Base-by-base conservation (phyloP, 23 tunicate species). In the Aplidium turbinatum region DNA sequence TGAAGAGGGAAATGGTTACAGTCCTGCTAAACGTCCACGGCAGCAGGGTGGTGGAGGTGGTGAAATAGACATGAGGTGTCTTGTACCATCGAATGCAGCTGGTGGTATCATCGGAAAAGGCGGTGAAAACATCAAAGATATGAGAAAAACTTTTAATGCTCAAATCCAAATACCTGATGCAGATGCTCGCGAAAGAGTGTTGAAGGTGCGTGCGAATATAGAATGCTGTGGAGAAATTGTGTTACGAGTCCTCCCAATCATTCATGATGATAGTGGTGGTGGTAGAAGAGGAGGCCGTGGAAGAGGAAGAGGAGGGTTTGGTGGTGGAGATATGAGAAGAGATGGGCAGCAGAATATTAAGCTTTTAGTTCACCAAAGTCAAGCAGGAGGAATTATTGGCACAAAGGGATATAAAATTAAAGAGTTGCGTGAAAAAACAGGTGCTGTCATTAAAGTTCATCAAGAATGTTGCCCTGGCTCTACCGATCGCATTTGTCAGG, bases 71-170 rank as follows among this genome's bases (percentile, higher is more conserved):
- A 72, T 90, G 90, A 42, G 97, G 28, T 77, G 84, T 39, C 68
- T 90, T 7, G 65, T 90, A 29, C 97, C 97, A 13, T 67, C 97
- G 0, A 77, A 48, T 31, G 45, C 70, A 54, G 97, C 97, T 11
- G 97, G 97, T 13, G 97, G 97, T 20, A 83, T 90, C 47, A 90
- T 90, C 72, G 97, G 97, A 30, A 83, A 78, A 63, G 73, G 83
- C 0, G 97, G 97, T 28, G 57, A 73, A 2, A 84, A 83, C 33
- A 90, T 90, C 46, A 83, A 90, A 36, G 97, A 90, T 31, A 77
- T 90, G 84, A 50, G 97, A 16, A 72, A 90, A 50, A 79, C 83
- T 16, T 90, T 83, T 66, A 71, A 65, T 36, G 97, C 97, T 29
- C 81, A 63, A 33, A 94, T 94, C 33, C 85, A 87, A 13, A 72